These are phyloP conservation scores for Cremastinae sp. DNA, from an alignment of 2,888 invertebrate genomes.

Conservation along the genomic window DNA sequence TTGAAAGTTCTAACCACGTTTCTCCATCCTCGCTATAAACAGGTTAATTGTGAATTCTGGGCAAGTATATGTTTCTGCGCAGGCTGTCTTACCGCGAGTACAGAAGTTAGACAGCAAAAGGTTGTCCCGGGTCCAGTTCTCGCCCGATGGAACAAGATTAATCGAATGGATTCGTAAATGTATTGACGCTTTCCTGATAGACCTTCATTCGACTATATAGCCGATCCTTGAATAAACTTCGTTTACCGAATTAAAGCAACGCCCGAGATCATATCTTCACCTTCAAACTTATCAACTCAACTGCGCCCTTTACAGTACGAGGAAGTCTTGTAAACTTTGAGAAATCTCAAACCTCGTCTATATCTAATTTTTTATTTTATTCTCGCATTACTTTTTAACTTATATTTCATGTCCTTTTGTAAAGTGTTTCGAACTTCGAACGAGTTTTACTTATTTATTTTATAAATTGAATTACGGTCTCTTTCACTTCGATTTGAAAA, in stretches of 20 bases:
- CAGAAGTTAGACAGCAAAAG: constrained; percentile 15
- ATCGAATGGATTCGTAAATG: constrained; percentile 32
- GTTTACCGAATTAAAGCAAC: constrained; percentile 36
- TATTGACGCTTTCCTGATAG: constrained; percentile 10
- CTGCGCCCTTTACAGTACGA: no score
- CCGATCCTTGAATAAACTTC: constrained; percentile 25
- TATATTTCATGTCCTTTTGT: no score
- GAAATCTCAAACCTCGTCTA: no score
- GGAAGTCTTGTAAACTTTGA: no score
- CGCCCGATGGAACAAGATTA: neutral
- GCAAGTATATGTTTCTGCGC: neutral
- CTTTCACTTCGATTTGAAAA: no score
- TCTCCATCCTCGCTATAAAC: neutral
- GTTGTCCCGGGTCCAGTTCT: constrained; percentile 9
- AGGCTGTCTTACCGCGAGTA: constrained; percentile 2
- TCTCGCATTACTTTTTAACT: no score
- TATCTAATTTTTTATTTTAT: no score
- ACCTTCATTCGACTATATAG: neutral
- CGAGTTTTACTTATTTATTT: no score
- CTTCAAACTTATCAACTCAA: no score
- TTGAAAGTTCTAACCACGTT: constrained; percentile 32
- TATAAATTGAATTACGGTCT: no score
- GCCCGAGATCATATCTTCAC: neutral
- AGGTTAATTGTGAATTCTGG: neutral
- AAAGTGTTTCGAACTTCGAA: no score